These are phyloP conservation scores for Huso huso DNA, from an alignment of 2,797 vertebrate genomes.

Conservation along the genomic window DNA sequence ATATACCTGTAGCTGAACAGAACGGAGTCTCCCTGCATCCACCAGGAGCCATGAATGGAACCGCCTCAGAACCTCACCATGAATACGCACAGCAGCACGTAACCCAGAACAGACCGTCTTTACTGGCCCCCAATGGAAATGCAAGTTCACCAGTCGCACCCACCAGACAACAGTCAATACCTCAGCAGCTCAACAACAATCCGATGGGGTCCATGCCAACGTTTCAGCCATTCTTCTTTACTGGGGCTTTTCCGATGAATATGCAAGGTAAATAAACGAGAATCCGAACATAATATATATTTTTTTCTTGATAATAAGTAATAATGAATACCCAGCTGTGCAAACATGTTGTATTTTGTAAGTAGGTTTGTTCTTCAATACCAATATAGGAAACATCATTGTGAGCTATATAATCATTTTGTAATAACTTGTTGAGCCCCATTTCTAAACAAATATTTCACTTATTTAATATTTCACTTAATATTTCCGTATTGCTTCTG, in stretches of 20 bases:
- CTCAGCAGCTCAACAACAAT: slow-evolving; percentile 67
- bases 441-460: too few relatives aligned
- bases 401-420: too few relatives aligned
- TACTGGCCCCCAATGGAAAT: slow-evolving; percentile 60
- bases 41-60: slow-evolving; percentile 50
- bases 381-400: too few relatives aligned
- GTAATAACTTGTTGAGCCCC: too few relatives aligned
- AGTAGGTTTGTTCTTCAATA: too few relatives aligned
- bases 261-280: slow-evolving; percentile 73
- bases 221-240: slow-evolving; percentile 95
- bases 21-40: slow-evolving; percentile 41
- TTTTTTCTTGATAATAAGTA: too few relatives aligned
- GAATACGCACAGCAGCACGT: slow-evolving; percentile 47
- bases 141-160: slow-evolving; percentile 54
- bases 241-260: slow-evolving; percentile 86
- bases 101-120: slow-evolving; percentile 58
- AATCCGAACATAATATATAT: too few relatives aligned
- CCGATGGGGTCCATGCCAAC: slow-evolving; percentile 68
- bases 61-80: slow-evolving; percentile 53
- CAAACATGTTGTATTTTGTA: too few relatives aligned
- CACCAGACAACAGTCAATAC: slow-evolving; percentile 57
- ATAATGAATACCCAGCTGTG: too few relatives aligned
- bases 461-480: too few relatives aligned
- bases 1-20: slow-evolving; percentile 42
- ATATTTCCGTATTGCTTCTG: too few relatives aligned